Evolutionary conservation across 2,797 vertebrate genomes (phyloP), one percentile per base, ranked within the genome.

Genomic region (Peromyscus melanophrys): DNA sequence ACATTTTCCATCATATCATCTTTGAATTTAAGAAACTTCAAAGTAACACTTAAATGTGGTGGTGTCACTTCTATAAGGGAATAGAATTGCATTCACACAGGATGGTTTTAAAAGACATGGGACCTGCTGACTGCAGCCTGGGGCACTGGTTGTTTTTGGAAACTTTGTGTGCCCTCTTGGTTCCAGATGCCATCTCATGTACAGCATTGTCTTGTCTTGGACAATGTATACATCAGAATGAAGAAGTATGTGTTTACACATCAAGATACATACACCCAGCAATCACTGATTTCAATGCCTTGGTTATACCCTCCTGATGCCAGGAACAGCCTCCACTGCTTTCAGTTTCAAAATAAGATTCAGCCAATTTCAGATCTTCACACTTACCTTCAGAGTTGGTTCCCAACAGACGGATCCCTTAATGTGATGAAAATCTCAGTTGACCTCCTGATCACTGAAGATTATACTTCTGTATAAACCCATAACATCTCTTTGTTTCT

Each of bases 401-500:
- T 80, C 3, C 49, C 65, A 73, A 92, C 12, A 23, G 27, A 69
- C 12, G 17, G 8, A 69, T 34, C n/a, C 59, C 52, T 86, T 90
- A 55, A 63, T 6, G 9, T 63, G 17, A 52, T 85, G 86, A 95
- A 92, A 69, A 88, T 76, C 46, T 91, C 34, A 29, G 3, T 25
- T 25, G 83, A 69, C 55, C 3, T 90, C 37, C 7, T 75, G 55
- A 76, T 52, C 9, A 6, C 1, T 21, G 78, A 94, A 81, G 81
- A 55, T 23, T 67, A 7, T 75, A 34, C 78, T 94, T 96, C 27
- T 25, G 5, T n/a, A 7, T 37, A 84, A 77, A 89, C 46, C 40
- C 19, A 9, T 87, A 89, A 97, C 55, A 4, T 61, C 94, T 46
- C 78, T 40, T 95, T 96, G 13, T 97, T 76, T 97, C 34, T 92